Percentiles rank a stretch among this genome's conserved stretches.
phyloP scores from a whole-genome alignment of 2,797 vertebrate genomes.

The Poecilia picta region DNA sequence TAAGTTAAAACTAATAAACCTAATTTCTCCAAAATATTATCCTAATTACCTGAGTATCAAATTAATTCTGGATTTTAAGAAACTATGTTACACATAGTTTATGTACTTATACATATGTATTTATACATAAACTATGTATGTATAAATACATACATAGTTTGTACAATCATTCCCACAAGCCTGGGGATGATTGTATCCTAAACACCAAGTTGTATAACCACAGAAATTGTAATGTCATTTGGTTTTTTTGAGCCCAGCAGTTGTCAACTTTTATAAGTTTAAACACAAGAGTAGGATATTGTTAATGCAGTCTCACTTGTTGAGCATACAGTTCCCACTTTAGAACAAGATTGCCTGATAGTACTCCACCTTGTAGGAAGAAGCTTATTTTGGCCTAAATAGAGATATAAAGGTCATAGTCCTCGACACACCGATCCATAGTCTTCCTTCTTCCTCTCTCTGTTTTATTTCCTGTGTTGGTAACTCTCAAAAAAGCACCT shows the following conservation, averaged over 20 bases:
- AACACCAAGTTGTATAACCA: background rate
- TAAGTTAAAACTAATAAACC: background rate
- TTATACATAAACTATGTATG: too few relatives aligned
- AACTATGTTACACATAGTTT: background rate
- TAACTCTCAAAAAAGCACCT: background rate
- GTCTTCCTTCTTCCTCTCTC: too few relatives aligned
- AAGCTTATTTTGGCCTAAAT: background rate
- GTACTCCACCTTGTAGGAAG: background rate
- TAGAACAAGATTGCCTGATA: background rate
- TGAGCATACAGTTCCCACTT: background rate
- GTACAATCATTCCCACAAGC: too few relatives aligned
- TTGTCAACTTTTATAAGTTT: background rate
- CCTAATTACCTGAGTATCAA: background rate
- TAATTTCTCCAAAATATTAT: background rate
- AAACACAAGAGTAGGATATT: background rate
- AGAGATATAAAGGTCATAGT: too few relatives aligned
- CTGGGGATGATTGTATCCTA: background rate
- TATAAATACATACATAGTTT: too few relatives aligned
- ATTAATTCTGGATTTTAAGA: background rate
- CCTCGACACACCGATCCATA: too few relatives aligned
- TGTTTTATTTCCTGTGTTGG: background rate
- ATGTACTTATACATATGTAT: background rate
- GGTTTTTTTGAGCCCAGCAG: background rate
- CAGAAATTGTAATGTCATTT: background rate
- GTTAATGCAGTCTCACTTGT: background rate